phyloP scores from a whole-genome alignment of 2,113 vertebrate genomes.

The Polypterus bichir region DNA sequence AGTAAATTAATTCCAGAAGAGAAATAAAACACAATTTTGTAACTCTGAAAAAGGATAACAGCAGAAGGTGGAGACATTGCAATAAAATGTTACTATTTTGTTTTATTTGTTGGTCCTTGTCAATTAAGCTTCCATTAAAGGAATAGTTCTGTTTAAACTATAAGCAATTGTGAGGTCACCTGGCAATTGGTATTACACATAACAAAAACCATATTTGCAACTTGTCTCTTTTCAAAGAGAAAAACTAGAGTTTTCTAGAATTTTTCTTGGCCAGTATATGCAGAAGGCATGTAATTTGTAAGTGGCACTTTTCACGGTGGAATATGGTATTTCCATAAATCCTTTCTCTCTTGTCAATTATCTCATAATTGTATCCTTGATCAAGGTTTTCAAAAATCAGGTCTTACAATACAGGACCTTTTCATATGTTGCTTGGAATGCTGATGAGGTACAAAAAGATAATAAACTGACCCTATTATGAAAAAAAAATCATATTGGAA shows the following conservation, averaged over 20 bases:
- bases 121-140: background rate
- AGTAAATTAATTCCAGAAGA: too few species aligned
- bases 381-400: constrained; percentile 15
- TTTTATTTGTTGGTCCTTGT: too few species aligned
- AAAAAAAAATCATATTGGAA: background rate
- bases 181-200: constrained; percentile 15
- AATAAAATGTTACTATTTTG: too few species aligned
- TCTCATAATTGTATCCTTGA: constrained; percentile 24
- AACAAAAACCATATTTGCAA: constrained; percentile 32
- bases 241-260: constrained; percentile 12
- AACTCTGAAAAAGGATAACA: too few species aligned
- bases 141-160: background rate
- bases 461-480: background rate
- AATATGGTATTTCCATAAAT: constrained; percentile 22
- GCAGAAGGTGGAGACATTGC: too few species aligned
- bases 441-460: background rate
- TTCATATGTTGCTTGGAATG: constrained; percentile 2
- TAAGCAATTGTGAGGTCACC: constrained; percentile 1
- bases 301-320: constrained; percentile 26
- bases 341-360: constrained; percentile 9
- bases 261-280: background rate
- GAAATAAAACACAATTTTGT: too few species aligned
- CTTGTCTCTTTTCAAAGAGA: constrained; percentile 38
- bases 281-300: constrained; percentile 30
- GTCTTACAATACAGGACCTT: constrained; percentile 20